phyloP scores from a whole-genome alignment of 2,113 vertebrate genomes.

The Menidia beryllina region DNA sequence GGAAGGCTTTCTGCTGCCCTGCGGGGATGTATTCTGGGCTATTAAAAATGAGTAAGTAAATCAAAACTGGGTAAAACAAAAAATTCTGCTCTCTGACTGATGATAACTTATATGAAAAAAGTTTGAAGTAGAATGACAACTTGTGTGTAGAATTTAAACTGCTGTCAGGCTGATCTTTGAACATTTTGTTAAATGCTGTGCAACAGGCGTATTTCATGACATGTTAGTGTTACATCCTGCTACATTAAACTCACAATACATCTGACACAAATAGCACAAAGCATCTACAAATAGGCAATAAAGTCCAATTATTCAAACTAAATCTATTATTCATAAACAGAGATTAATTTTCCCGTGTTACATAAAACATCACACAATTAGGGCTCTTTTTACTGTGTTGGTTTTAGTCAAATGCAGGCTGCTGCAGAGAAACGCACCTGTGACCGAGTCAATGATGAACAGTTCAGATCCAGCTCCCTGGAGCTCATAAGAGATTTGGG shows the following conservation, averaged over 20 bases:
- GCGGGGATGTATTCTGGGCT: conserved; percentile 47
- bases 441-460: conserved; percentile 90
- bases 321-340: background rate
- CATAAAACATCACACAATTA: background rate
- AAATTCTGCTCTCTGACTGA: conserved; percentile 7
- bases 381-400: background rate
- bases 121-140: conserved; percentile 18
- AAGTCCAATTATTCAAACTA: background rate
- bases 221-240: conserved; percentile 5
- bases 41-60: conserved; percentile 57
- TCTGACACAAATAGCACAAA: conserved; percentile 4
- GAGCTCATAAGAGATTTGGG: conserved; percentile 91
- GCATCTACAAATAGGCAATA: background rate
- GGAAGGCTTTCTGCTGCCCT: conserved; percentile 32
- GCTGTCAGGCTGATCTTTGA: conserved; percentile 30
- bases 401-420: conserved; percentile 9
- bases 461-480: conserved; percentile 89
- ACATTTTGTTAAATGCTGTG: conserved; percentile 10
- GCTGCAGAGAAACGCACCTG: conserved; percentile 81
- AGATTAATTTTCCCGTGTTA: too few species aligned
- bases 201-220: conserved; percentile 22
- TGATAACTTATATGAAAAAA: conserved; percentile 10
- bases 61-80: conserved; percentile 49
- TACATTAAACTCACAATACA: conserved; percentile 27
- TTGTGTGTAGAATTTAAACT: conserved; percentile 27